phyloP scores from a whole-genome alignment of 92 coral and sea anemone genomes.

The Heliopora coerulea region DNA sequence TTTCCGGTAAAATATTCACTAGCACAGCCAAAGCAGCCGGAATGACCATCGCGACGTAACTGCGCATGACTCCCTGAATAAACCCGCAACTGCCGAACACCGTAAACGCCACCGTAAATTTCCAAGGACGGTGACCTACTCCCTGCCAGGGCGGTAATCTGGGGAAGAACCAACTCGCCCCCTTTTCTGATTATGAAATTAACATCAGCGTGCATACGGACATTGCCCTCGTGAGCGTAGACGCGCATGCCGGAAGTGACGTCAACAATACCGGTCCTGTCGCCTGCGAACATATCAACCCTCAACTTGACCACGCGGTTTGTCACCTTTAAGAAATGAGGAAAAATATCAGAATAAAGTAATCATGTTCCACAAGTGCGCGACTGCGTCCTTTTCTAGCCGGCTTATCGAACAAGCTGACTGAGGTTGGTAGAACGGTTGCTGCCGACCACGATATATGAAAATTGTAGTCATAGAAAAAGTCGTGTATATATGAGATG shows the following conservation, averaged over 20 bases:
- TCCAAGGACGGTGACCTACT: conserved; percentile 54
- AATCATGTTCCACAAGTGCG: too few species aligned
- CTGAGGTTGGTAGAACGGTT: too few species aligned
- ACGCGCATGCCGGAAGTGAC: conserved; percentile 68
- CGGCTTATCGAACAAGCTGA: too few species aligned
- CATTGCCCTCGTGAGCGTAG: conserved; percentile 58
- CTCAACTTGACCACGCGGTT: conserved; percentile 58
- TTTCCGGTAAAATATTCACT: conserved; percentile 41
- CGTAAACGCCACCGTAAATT: conserved; percentile 68
- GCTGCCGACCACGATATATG: too few species aligned
- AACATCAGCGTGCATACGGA: conserved; percentile 70
- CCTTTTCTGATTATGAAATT: conserved; percentile 54
- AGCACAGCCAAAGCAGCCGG: conserved; percentile 66
- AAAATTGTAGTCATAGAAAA: too few species aligned
- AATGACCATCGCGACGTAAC: conserved; percentile 57
- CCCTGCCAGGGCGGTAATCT: conserved; percentile 65
- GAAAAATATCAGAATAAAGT: too few species aligned
- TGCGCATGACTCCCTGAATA: conserved; percentile 50
- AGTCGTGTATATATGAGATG: too few species aligned
- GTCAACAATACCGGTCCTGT: conserved; percentile 66
- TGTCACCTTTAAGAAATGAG: conserved; percentile 52
- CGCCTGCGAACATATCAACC: conserved; percentile 68
- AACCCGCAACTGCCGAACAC: conserved; percentile 71
- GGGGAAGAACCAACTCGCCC: conserved; percentile 75
- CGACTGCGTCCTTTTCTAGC: too few species aligned